Conservation (phyloP, 2,797 vertebrate species). For the Silurus aristotelis region DNA sequence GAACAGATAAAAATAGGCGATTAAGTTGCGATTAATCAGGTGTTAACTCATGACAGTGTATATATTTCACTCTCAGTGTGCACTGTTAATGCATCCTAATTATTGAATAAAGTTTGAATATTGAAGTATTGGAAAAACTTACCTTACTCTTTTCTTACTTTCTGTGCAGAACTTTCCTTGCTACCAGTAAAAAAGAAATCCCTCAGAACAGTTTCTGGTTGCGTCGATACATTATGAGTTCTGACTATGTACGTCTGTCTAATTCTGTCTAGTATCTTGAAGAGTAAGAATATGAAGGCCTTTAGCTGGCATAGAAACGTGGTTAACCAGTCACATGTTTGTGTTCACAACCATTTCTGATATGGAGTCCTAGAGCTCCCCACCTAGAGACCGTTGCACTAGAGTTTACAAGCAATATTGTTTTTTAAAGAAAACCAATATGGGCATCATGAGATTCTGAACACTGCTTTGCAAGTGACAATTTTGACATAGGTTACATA, state of each 20-base stretch:
- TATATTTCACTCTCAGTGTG: too few species aligned
- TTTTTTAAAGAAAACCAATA: background rate
- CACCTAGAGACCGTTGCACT: conserved; percentile 18
- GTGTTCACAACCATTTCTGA: conserved; percentile 24
- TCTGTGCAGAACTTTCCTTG: conserved; percentile 6
- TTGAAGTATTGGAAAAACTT: conserved; percentile 14
- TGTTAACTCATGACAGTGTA: too few species aligned
- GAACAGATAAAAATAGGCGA: too few species aligned
- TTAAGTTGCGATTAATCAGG: too few species aligned
- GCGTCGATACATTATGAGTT: conserved; percentile 31
- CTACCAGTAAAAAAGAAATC: background rate
- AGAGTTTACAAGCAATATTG: too few species aligned
- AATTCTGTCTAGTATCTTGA: background rate
- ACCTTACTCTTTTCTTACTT: conserved; percentile 43
- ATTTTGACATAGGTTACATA: background rate
- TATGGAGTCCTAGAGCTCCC: conserved; percentile 1
- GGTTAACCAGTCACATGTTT: conserved; percentile 22
- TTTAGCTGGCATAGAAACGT: background rate
- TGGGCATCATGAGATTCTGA: background rate
- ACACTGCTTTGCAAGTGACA: background rate
- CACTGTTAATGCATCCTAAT: too few species aligned
- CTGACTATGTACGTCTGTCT: background rate
- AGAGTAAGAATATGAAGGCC: background rate
- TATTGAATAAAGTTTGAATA: background rate
- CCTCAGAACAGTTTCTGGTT: conserved; percentile 36